phyloP scores from a whole-genome alignment of 2,113 vertebrate species.

The Xiphophorus hellerii region DNA sequence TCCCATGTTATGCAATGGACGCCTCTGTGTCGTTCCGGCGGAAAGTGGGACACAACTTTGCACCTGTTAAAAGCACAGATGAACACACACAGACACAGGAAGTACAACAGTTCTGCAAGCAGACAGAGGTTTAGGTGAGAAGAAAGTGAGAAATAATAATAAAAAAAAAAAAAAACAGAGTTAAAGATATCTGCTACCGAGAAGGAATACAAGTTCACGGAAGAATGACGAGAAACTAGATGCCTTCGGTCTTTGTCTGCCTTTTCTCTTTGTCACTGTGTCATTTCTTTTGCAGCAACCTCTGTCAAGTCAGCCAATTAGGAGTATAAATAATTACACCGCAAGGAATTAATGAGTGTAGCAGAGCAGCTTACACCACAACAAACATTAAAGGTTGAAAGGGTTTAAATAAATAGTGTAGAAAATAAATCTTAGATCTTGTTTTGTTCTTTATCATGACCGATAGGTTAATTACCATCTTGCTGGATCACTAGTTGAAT shows the following conservation, averaged over 20 bases:
- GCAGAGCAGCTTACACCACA: conserved; percentile 27
- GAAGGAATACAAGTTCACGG: background rate
- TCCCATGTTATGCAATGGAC: conserved; percentile 30
- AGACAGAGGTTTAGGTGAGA: background rate
- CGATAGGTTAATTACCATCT: background rate
- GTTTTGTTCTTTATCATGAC: background rate
- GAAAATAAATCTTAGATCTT: conserved; percentile 8
- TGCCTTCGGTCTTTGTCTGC: background rate
- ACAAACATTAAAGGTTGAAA: conserved; percentile 13
- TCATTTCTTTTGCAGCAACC: conserved; percentile 22
- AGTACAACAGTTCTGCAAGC: background rate
- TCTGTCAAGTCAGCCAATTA: conserved; percentile 38
- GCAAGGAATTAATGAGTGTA: conserved; percentile 34
- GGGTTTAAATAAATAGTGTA: conserved; percentile 8
- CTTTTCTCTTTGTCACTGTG: conserved; percentile 23
- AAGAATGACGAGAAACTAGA: background rate
- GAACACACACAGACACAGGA: conserved; percentile 18
- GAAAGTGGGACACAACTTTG: conserved; percentile 41
- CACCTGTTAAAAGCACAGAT: conserved; percentile 30
- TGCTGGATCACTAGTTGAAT: background rate
- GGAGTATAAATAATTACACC: conserved; percentile 15
- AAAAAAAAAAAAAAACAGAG: background rate
- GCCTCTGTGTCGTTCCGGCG: background rate
- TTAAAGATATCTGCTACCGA: background rate
- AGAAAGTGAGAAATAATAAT: conserved; percentile 14